These are phyloP conservation scores for Silurus aristotelis DNA, from an alignment of 2,797 vertebrate genomes.

Conservation along the genomic window DNA sequence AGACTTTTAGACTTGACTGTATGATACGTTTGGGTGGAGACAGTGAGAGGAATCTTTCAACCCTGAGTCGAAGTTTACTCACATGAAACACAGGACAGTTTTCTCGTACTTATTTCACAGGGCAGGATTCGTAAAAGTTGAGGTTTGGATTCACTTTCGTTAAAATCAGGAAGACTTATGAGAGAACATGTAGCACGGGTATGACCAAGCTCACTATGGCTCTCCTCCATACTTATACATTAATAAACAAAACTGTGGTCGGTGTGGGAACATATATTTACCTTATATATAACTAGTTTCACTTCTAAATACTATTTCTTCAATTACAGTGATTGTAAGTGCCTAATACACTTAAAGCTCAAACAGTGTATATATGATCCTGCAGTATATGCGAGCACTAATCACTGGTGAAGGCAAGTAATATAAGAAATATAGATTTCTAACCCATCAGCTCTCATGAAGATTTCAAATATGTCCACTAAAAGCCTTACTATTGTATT, in stretches of 20 bases:
- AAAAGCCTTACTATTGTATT: neutral
- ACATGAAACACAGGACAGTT: neutral
- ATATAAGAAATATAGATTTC: conserved; percentile 66
- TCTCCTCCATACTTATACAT: conserved; percentile 21
- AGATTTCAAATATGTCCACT: neutral
- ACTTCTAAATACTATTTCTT: neutral
- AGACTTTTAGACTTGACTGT: conserved; percentile 22
- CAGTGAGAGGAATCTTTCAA: conserved; percentile 28
- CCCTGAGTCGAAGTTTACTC: conserved; percentile 33
- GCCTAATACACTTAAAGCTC: conserved; percentile 13
- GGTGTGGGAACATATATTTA: too few species aligned
- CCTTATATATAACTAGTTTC: neutral
- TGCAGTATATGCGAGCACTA: conserved; percentile 19
- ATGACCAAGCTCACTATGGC: conserved; percentile 24
- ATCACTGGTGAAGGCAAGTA: conserved; percentile 55
- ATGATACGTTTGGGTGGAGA: neutral
- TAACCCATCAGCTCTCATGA: conserved; percentile 54
- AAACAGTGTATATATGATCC: conserved; percentile 7
- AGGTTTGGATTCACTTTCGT: neutral
- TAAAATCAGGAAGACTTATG: neutral
- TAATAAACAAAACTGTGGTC: too few species aligned
- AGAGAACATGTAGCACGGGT: neutral
- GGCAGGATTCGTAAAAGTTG: neutral
- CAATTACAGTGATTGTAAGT: neutral
- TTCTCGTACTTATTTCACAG: conserved; percentile 8